Evolutionary conservation across 2,888 invertebrate genomes (phyloP).

Genomic region (Ernsta delagoae): DNA sequence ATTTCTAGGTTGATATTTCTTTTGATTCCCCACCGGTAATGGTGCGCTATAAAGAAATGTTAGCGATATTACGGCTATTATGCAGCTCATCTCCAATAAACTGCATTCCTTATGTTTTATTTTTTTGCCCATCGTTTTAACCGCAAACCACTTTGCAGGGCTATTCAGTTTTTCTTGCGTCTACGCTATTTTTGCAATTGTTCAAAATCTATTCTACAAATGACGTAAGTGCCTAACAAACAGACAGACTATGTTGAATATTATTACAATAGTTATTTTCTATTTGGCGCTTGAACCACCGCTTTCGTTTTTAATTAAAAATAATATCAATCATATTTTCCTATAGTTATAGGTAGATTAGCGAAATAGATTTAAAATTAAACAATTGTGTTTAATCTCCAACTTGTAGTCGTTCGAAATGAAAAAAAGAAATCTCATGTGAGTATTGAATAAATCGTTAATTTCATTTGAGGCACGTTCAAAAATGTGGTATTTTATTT

Average conservation of each 20-base stretch:
- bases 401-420: background rate
- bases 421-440: background rate
- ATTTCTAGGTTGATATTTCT: slow-evolving; percentile 23
- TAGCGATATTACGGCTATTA: slow-evolving; percentile 18
- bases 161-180: slow-evolving; percentile 6
- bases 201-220: too few species aligned
- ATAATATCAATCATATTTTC: too few species aligned
- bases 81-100: slow-evolving; percentile 21
- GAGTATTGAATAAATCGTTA: slow-evolving; percentile 5
- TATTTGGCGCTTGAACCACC: too few species aligned
- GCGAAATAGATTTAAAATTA: background rate
- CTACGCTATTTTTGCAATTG: background rate
- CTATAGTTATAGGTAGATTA: too few species aligned
- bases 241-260: too few species aligned
- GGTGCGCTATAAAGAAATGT: slow-evolving; percentile 33
- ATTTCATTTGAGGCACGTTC: slow-evolving; percentile 23
- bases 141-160: slow-evolving; percentile 21
- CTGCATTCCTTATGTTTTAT: slow-evolving; percentile 3
- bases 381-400: background rate
- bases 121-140: slow-evolving; percentile 11
- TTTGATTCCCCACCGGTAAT: slow-evolving; percentile 23
- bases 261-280: too few species aligned
- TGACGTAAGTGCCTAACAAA: too few species aligned
- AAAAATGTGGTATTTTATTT: slow-evolving; percentile 14
- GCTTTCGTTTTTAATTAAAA: too few species aligned